Conservation (phyloP, 2,888 invertebrate species). For the Acanthosepion esculentum region DNA sequence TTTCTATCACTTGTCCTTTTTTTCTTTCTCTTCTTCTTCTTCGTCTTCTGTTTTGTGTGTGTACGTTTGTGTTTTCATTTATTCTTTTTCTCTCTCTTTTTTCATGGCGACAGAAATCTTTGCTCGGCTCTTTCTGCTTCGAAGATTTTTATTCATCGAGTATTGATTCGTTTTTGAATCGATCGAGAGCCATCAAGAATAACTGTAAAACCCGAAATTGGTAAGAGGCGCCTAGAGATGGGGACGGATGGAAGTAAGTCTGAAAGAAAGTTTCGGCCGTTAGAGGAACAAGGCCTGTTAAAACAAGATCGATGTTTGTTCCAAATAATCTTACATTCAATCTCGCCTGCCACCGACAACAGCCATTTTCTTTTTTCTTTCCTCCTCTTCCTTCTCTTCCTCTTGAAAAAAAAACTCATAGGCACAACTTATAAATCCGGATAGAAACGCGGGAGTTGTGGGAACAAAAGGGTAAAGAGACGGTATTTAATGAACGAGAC, state of each 20-base stretch:
- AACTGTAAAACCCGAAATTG: not conserved
- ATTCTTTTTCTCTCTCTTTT: not conserved
- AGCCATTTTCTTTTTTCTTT: too few species aligned
- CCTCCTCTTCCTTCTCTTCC: too few species aligned
- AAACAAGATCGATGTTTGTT: too few species aligned
- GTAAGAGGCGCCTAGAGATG: not conserved
- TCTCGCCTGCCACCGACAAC: too few species aligned
- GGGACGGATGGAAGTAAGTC: not conserved
- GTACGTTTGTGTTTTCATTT: not conserved
- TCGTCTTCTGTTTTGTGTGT: too few species aligned
- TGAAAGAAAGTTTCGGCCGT: not conserved
- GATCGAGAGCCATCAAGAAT: not conserved
- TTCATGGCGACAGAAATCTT: not conserved
- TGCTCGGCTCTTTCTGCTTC: not conserved
- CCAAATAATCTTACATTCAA: too few species aligned
- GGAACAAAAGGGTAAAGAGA: too few species aligned
- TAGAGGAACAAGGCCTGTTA: not conserved
- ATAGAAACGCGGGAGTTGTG: too few species aligned
- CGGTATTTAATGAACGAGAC: too few species aligned
- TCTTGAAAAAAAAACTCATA: too few species aligned
- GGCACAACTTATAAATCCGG: too few species aligned
- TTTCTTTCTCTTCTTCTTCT: not conserved
- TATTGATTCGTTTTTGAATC: not conserved
- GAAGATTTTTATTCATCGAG: slow-evolving; percentile 8
- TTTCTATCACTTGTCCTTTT: not conserved